Evolutionary conservation across 2,113 vertebrate species (phyloP).

Genomic region (Microcebus griseorufus): DNA sequence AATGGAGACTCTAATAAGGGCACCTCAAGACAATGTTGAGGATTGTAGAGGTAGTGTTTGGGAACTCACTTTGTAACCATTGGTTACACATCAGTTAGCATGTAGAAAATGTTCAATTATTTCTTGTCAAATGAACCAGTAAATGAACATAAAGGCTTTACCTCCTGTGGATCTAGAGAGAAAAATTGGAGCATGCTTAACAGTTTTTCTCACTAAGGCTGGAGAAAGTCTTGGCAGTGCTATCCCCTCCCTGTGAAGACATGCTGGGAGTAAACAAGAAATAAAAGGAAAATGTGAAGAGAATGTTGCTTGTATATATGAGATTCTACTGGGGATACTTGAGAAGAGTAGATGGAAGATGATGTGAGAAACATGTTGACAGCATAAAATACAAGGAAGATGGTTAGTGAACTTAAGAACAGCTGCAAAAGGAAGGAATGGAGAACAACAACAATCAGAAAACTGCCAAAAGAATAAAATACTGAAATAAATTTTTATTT

Average conservation of each 20-base stretch:
- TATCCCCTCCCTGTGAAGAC: background rate
- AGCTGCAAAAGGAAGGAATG: constrained; percentile 16
- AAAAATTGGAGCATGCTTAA: constrained; percentile 18
- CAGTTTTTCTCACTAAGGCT: background rate
- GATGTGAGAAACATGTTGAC: background rate
- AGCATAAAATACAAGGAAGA: constrained; percentile 27
- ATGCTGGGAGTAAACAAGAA: constrained; percentile 50
- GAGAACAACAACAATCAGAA: constrained; percentile 13
- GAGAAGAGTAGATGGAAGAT: background rate
- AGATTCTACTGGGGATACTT: background rate
- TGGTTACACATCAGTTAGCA: constrained; percentile 24
- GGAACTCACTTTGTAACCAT: constrained; percentile 5
- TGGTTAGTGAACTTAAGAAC: constrained; percentile 37
- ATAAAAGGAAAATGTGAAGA: constrained; percentile 40
- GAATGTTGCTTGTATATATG: background rate
- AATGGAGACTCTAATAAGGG: background rate
- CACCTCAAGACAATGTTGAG: background rate
- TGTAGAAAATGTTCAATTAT: background rate
- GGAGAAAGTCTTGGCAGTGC: constrained; percentile 7
- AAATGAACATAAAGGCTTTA: constrained; percentile 19
- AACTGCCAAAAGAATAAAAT: constrained; percentile 49
- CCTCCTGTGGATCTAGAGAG: background rate
- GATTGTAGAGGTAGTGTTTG: background rate
- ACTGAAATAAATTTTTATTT: constrained; percentile 30
- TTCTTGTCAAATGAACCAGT: constrained; percentile 29